Conservation (phyloP, 2,888 invertebrate genomes). For the Latheticus oryzae region DNA sequence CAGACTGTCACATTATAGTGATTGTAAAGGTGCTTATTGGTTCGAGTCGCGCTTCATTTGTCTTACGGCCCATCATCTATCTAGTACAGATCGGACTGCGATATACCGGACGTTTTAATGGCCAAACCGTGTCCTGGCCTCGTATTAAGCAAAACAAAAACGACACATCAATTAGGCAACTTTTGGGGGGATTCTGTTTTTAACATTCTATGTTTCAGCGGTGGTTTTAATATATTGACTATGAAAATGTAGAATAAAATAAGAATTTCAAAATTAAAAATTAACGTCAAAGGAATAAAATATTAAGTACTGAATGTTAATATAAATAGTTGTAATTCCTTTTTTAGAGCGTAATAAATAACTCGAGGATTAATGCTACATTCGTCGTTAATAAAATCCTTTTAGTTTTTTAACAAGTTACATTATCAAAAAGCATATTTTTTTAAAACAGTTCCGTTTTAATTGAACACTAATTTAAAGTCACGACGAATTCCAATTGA, state of each 20-base stretch:
- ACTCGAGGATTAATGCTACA: too few relatives aligned
- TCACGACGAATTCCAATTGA: conserved; percentile 44
- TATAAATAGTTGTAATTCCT: too few relatives aligned
- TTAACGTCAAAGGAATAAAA: too few relatives aligned
- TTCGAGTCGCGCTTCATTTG: conserved; percentile 64
- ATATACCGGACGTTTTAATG: conserved; percentile 76
- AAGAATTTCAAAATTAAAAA: too few relatives aligned
- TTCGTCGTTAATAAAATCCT: too few relatives aligned
- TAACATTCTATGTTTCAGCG: conserved; percentile 43
- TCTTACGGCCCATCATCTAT: conserved; percentile 71
- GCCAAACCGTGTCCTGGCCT: conserved; percentile 74
- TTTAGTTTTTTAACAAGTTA: too few relatives aligned
- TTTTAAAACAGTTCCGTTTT: conserved; percentile 44
- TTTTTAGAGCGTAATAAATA: too few relatives aligned
- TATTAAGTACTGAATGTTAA: too few relatives aligned
- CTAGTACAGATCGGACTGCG: conserved; percentile 72
- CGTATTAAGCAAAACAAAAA: conserved; percentile 76
- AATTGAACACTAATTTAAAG: conserved; percentile 49
- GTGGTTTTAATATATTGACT: conserved; percentile 18
- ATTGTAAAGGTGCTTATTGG: conserved; percentile 37
- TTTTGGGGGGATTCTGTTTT: conserved; percentile 62
- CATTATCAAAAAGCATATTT: too few relatives aligned
- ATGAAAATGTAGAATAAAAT: conserved; percentile 15
- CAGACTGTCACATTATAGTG: conserved; percentile 17
- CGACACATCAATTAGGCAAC: conserved; percentile 77